Conservation (phyloP, 2,797 vertebrate species). For the Sebastes flavidus region DNA sequence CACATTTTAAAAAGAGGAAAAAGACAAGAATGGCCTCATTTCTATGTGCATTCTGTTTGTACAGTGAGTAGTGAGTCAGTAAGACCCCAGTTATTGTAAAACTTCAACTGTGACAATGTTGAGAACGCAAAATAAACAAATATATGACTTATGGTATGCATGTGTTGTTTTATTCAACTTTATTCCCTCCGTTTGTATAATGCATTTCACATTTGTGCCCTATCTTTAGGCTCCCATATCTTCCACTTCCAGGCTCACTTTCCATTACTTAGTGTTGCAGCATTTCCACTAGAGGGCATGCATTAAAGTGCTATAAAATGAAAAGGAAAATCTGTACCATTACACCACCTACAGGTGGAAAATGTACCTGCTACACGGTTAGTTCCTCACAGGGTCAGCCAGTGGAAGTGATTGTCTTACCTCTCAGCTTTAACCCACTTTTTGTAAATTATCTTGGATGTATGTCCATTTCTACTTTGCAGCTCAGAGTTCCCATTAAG, state of each 20-base stretch:
- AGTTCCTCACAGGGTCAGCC: background rate
- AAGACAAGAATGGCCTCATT: slow-evolving; percentile 89
- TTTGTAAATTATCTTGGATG: background rate
- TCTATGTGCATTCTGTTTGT: slow-evolving; percentile 94
- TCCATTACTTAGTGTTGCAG: background rate
- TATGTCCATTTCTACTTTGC: slow-evolving; percentile 1
- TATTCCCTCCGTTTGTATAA: background rate
- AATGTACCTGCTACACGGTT: background rate
- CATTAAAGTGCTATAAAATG: slow-evolving; percentile 1
- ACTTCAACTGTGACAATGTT: slow-evolving; percentile 97
- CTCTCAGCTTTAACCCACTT: background rate
- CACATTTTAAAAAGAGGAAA: slow-evolving; percentile 70
- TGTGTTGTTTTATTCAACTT: slow-evolving; percentile 28
- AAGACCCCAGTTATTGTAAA: slow-evolving; percentile 92
- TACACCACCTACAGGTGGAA: slow-evolving; percentile 60
- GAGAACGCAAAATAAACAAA: slow-evolving; percentile 94
- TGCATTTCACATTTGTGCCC: slow-evolving; percentile 11
- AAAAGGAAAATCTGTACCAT: slow-evolving; percentile 26
- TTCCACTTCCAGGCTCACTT: slow-evolving; percentile 21
- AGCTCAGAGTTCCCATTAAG: slow-evolving; percentile 3
- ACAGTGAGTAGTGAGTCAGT: slow-evolving; percentile 89
- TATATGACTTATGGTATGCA: slow-evolving; percentile 86
- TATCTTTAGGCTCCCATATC: slow-evolving; percentile 16
- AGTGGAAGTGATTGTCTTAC: background rate
- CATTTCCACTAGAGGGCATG: slow-evolving; percentile 62